Evolutionary conservation across 2,797 vertebrate species (phyloP), one percentile per base, ranked within the genome.

Genomic region (Clarias platycephalus): DNA sequence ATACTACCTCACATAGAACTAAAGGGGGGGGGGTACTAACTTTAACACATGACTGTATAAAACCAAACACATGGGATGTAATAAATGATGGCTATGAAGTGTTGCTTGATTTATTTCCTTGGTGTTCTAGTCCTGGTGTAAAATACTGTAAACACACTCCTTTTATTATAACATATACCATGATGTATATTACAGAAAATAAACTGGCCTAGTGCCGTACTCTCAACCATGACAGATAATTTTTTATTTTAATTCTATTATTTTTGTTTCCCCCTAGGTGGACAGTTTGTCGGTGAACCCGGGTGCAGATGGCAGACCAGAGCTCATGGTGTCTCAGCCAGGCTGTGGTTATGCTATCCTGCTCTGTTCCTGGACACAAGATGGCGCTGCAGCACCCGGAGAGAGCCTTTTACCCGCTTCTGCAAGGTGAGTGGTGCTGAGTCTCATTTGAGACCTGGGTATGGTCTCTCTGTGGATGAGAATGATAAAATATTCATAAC

Each of bases 261-360:
- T 0, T 0, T 70, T 24, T 40, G 31, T 28, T 9, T 12, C 80
- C 62, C 0, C 78, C 70, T 85, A 99, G 98, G 97, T 99, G 89
- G 98, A 99, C 91, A 99, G 97, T 90, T 93, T 99, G n/a, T 97
- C 97, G 0, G 97, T 99, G 89, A 99, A 97, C 83, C 95, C 95
- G 0, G 96, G 96, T 49, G 93, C 95, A 0, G 95, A 95, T 71
- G 97, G 97, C 78, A 88, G 94, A 28, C 97, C 97, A 0, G 96
- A 99, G 90, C 90, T 99, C 83, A 98, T 99, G 96, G 98, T 98
- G 57, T 99, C 98, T 0, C 98, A 99, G 93, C 98, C 98, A 0
- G 98, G 98, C 86, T 99, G 98, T 28, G 97, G 97, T 44, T 99
- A 98, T 4, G 97, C 98, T 5, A 91, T 98, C 87, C 93, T 99